Base-by-base conservation (phyloP, 1,140 invertebrate species). In the Drosophila varians region DNA sequence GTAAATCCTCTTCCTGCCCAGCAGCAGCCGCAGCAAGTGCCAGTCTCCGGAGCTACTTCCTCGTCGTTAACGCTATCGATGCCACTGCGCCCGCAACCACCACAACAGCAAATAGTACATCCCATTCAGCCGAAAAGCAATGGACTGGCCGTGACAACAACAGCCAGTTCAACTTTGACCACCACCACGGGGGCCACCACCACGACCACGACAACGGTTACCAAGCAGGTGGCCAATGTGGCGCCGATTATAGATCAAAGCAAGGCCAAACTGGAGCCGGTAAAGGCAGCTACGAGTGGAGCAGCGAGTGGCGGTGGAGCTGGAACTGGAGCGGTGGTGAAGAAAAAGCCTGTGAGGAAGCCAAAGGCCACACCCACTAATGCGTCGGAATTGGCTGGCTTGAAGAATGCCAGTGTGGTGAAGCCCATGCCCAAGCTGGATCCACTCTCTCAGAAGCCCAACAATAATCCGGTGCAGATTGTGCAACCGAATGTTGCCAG, bases 161-260 rank as follows among this genome's bases (percentile, higher is more conserved):
- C 74, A 25, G 66, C 77, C 42, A 82, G 78, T 8, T 72, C 62
- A 3, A 70, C 84, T 6, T 1, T 69, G 25, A 73, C 77, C 3
- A 69, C 77, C 7, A 87, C 58, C 57, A 86, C 57, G 14, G 79
- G 62, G 53, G 74, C 45, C 42, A 80, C 53, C 58, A 86, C 84
- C 3, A 75, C 74, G 2, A 76, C 70, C 4, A 83, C 77, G 3
- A 84, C 79, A 3, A 87, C 89, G 8, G 74, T 87, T 4, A 88
- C 90, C 25, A 91, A 91, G 31, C 90, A 91, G 38, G 87, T 91
- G 56, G 90, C 90, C 9, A 91, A 91, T 77, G 90, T 91, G 25
- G 90, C 90, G 19, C 90, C 90, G 8, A 91, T 91, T 25, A 91
- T 91, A 9, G 90, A 91, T 49, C 87, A 91, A 18, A 91, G 90